A percentile compares a stretch with the other conserved stretches of the same genome.
Evolutionary conservation across 2,113 vertebrate species (phyloP).

Genomic region (Phodopus roborovskii): DNA sequence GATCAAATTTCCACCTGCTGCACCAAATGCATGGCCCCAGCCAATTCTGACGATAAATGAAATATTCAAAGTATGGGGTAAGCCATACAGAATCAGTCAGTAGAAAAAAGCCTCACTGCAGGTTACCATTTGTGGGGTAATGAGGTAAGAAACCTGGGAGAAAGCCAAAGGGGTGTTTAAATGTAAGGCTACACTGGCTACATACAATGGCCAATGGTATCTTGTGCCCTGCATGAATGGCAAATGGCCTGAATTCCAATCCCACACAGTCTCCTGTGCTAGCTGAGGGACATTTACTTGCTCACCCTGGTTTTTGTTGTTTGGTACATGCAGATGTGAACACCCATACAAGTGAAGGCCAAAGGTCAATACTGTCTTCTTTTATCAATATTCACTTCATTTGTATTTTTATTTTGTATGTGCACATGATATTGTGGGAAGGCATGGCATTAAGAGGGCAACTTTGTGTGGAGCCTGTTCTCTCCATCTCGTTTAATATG

Average conservation of each 20-base stretch:
- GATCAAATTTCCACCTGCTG: not conserved
- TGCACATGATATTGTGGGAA: not conserved
- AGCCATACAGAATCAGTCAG: constrained; percentile 44
- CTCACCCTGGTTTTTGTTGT: not conserved
- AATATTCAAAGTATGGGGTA: constrained; percentile 57
- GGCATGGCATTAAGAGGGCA: not conserved
- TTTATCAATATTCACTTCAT: not conserved
- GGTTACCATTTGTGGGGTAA: not conserved
- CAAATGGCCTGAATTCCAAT: not conserved
- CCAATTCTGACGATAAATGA: not conserved
- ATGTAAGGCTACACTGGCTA: not conserved
- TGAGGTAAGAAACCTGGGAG: not conserved
- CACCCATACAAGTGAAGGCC: not conserved
- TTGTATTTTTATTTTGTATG: not conserved
- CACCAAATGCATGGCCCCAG: not conserved
- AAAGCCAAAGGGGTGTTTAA: not conserved
- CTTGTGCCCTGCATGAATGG: accelerated
- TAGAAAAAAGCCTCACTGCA: constrained; percentile 1
- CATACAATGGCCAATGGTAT: not conserved
- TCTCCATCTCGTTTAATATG: not conserved
- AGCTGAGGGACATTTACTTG: not conserved
- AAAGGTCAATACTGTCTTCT: not conserved
- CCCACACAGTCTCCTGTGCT: not conserved
- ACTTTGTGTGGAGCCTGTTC: not conserved
- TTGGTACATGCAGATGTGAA: not conserved